phyloP scores from a whole-genome alignment of 37 sponge, comb jelly and placozoan species.

The Sycon ciliatum region DNA sequence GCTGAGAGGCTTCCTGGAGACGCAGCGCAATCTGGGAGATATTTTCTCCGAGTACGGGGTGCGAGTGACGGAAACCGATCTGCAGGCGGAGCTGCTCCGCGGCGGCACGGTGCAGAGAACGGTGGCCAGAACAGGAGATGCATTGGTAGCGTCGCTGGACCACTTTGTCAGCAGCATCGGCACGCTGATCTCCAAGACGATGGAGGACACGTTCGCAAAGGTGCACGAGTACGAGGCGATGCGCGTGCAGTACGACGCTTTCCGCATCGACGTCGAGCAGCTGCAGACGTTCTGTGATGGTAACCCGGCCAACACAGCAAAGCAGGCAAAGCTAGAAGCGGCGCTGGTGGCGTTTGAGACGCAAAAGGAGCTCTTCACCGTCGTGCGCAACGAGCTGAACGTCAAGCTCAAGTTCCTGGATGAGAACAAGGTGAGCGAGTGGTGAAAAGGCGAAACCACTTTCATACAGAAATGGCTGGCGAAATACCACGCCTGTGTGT shows the following conservation, averaged over 20 bases:
- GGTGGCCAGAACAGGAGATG: conserved; percentile 54
- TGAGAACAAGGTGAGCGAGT: conserved; percentile 67
- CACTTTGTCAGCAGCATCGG: conserved; percentile 51
- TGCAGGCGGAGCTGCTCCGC: conserved; percentile 59
- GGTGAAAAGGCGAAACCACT: too few species aligned
- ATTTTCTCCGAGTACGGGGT: conserved; percentile 82
- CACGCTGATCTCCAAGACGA: conserved; percentile 73
- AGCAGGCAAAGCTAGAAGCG: conserved; percentile 38
- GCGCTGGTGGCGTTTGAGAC: conserved; percentile 55
- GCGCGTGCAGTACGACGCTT: conserved; percentile 73
- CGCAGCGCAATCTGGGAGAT: conserved; percentile 70
- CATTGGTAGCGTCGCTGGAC: conserved; percentile 43
- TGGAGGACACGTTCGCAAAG: conserved; percentile 79
- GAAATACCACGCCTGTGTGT: too few species aligned
- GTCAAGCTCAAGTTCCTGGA: conserved; percentile 82
- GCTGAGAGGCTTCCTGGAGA: conserved; percentile 47
- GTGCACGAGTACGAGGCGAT: conserved; percentile 67
- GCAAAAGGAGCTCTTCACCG: conserved; percentile 61
- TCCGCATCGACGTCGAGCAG: conserved; percentile 58
- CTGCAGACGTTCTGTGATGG: too few species aligned
- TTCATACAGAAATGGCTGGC: too few species aligned
- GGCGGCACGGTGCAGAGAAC: conserved; percentile 68
- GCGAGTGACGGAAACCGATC: conserved; percentile 55
- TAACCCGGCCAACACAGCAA: conserved; percentile 18
- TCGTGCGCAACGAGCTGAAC: conserved; percentile 64